Base-by-base conservation (phyloP, 1,140 invertebrate species). In the Epicauta chinensis region DNA sequence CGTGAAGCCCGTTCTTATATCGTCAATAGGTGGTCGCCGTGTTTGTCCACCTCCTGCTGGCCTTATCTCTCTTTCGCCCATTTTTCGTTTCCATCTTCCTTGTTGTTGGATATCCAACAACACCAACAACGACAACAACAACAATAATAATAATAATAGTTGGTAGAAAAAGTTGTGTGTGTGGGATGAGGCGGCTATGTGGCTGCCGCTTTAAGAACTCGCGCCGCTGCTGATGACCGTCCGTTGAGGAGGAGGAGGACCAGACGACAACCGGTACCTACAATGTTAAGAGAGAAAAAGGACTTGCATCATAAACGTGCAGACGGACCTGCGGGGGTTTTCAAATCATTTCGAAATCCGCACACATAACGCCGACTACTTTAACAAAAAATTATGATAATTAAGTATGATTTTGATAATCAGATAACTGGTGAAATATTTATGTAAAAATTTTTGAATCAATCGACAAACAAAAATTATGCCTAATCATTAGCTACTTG, bases 121-220 rank as follows among this genome's bases (percentile, higher is more conserved):
- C 23, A 23, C 4, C 23, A 23, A 23, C 7, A 23, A 43, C n/a
- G n/a, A n/a, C n/a, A 23, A 23, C 23, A 23, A 23, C 23, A 23
- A 23, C 23, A 23, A 23, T 23, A 23, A 43, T 7, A 23, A 23
- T 7, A 23, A 23, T 23, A 23, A 43, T 32, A 45, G 16, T 14
- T 13, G 14, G 42, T 32, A 45, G 42, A 45, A 23, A 23, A 23
- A 23, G 7, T 23, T 32, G 10, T 36, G 29, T 37, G 44, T 47
- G 44, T 47, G 44, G 44, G 44, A 31, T 34, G 42, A 31, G 29
- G 42, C 29, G 42, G 16, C 15, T 43, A 43, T 29, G 40, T 16
- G 38, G 38, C 40, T 43, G 40, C 40, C 40, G 40, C 40, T 43
- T 23, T 40, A 43, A 45, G 42, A 45, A 34, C 42, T 45, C 42